Percentiles rank a stretch among this genome's conserved stretches.
Evolutionary conservation across 2,113 vertebrate species (phyloP).

Genomic region (Naja naja): DNA sequence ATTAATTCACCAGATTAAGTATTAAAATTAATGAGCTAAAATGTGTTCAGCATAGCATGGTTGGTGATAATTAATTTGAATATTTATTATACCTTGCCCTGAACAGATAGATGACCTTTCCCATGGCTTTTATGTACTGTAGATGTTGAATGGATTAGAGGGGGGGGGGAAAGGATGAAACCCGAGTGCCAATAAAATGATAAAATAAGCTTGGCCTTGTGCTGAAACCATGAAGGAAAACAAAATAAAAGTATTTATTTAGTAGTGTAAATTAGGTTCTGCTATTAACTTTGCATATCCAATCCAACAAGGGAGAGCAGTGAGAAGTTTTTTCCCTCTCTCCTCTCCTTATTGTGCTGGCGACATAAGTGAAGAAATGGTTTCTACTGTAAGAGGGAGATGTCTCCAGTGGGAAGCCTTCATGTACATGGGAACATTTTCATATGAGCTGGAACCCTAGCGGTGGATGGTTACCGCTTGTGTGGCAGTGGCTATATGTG

Average conservation of each 20-base stretch:
- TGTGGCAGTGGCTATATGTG: not conserved
- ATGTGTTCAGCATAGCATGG: not conserved
- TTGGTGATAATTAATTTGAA: not conserved
- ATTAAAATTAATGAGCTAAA: not conserved
- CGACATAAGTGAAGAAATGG: not conserved
- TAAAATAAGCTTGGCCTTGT: not conserved
- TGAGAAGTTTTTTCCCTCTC: not conserved
- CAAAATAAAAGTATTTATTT: constrained; percentile 36
- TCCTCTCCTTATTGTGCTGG: not conserved
- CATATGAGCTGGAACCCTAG: not conserved
- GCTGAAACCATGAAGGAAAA: constrained; percentile 9
- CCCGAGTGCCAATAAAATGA: not conserved
- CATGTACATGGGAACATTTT: not conserved
- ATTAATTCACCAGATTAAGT: not conserved
- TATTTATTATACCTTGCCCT: not conserved
- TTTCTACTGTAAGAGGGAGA: not conserved
- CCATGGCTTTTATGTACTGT: not conserved
- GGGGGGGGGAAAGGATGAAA: too few relatives aligned
- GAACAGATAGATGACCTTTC: not conserved
- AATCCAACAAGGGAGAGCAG: not conserved
- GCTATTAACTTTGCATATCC: not conserved
- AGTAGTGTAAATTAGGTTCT: not conserved
- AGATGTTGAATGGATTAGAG: not conserved
- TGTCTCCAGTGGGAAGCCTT: not conserved
- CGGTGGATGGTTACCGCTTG: not conserved